These are phyloP conservation scores for Lamellibrachia satsuma DNA, from an alignment of 2,888 invertebrate species.

Conservation along the genomic window DNA sequence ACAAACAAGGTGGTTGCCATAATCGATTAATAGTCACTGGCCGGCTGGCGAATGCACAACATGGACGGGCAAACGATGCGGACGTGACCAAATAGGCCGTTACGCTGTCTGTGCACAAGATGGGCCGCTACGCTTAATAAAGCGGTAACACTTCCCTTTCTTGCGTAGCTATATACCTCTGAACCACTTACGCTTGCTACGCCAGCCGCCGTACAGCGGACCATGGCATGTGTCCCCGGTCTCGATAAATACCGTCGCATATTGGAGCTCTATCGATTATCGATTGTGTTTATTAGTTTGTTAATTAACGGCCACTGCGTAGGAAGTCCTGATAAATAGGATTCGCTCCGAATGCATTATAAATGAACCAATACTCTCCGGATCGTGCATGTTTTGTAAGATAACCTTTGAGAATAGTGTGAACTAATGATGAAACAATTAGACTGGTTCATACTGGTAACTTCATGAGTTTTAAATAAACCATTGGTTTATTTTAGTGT, in stretches of 20 bases:
- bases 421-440: neutral
- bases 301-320: neutral
- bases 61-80: neutral
- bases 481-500: too few relatives aligned
- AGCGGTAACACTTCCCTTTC: neutral
- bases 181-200: neutral
- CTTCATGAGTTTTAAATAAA: too few relatives aligned
- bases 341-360: neutral
- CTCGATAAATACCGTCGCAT: neutral
- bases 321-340: neutral
- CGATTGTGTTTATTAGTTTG: neutral
- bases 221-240: neutral
- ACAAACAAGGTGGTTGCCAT: neutral
- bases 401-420: neutral
- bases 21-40: neutral
- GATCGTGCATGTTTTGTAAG: neutral
- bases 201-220: neutral
- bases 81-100: neutral
- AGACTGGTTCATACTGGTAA: neutral
- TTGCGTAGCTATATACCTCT: neutral
- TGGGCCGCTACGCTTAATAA: neutral
- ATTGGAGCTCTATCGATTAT: neutral
- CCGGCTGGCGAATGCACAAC: neutral
- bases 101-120: neutral
- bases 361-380: neutral